Percentiles rank a stretch among this genome's conserved stretches.
Evolutionary conservation across 2,888 invertebrate genomes (phyloP).

Genomic region (Cephus sareptanus): DNA sequence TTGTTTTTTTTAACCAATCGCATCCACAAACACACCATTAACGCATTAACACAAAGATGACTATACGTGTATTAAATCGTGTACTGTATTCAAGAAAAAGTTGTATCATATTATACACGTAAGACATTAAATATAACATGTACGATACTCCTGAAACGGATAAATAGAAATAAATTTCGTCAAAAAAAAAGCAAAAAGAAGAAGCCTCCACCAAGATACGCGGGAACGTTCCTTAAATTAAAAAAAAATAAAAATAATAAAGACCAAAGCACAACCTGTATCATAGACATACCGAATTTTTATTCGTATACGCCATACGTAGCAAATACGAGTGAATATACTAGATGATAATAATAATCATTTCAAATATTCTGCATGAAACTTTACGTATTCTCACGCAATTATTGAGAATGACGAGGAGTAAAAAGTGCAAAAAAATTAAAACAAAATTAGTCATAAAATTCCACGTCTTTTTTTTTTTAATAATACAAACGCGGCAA

Average conservation of each 20-base stretch:
- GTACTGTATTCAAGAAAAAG: neutral
- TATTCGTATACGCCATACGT: conserved; percentile 19
- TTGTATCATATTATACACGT: conserved; percentile 20
- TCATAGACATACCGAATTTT: conserved; percentile 13
- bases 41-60: neutral
- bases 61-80: neutral
- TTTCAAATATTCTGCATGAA: neutral
- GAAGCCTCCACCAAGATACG: neutral
- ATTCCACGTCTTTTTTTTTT: neutral
- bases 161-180: conserved; percentile 30
- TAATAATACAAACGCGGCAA: neutral
- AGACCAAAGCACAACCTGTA: neutral
- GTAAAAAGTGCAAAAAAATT: neutral
- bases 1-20: neutral
- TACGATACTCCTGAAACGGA: neutral
- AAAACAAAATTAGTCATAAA: neutral
- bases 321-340: conserved; percentile 21
- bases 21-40: neutral
- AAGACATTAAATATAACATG: neutral
- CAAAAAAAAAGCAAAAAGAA: neutral
- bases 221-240: neutral
- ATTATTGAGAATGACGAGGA: neutral
- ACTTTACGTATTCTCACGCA: neutral
- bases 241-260: neutral
- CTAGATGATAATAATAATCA: conserved; percentile 4